Conservation (phyloP, 2,888 invertebrate genomes). For the Nemotelus pantherinus region DNA sequence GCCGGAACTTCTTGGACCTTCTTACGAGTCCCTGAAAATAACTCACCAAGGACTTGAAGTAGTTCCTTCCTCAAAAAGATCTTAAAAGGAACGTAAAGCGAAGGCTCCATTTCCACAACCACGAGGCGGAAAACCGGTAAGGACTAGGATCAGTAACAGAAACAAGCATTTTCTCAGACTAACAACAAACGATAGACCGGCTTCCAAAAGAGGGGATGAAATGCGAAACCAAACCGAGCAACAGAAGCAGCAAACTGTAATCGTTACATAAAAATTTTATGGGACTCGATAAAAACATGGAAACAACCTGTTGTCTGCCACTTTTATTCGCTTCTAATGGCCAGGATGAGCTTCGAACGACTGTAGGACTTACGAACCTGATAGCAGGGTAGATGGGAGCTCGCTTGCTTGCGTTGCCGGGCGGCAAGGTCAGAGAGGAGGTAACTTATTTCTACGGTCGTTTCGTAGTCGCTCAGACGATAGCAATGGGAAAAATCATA, state of each 20-base stretch:
- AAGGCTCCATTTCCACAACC: conserved; percentile 21
- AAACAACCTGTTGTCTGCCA: conserved; percentile 54
- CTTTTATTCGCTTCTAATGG: conserved; percentile 52
- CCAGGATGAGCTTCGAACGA: conserved; percentile 47
- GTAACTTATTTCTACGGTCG: conserved; percentile 25
- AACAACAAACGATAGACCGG: not conserved
- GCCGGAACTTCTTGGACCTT: conserved; percentile 31
- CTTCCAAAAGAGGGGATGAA: not conserved
- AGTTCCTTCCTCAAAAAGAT: conserved; percentile 36
- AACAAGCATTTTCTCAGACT: conserved; percentile 1
- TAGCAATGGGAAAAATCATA: conserved; percentile 50
- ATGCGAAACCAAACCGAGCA: conserved; percentile 31
- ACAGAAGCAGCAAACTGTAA: conserved; percentile 52
- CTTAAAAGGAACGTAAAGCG: conserved; percentile 24
- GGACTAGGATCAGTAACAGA: conserved; percentile 23
- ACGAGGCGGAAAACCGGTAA: conserved; percentile 13
- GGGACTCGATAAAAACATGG: conserved; percentile 55
- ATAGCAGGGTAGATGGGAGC: conserved; percentile 27
- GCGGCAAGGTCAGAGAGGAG: conserved; percentile 1
- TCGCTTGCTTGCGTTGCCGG: not conserved
- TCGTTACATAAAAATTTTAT: conserved; percentile 55
- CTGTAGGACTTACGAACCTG: conserved; percentile 35
- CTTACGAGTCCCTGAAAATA: conserved; percentile 34
- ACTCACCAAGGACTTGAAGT: conserved; percentile 38
- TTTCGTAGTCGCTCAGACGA: conserved; percentile 37